phyloP scores from a whole-genome alignment of 2,888 invertebrate species.

The Maniola hyperantus region DNA sequence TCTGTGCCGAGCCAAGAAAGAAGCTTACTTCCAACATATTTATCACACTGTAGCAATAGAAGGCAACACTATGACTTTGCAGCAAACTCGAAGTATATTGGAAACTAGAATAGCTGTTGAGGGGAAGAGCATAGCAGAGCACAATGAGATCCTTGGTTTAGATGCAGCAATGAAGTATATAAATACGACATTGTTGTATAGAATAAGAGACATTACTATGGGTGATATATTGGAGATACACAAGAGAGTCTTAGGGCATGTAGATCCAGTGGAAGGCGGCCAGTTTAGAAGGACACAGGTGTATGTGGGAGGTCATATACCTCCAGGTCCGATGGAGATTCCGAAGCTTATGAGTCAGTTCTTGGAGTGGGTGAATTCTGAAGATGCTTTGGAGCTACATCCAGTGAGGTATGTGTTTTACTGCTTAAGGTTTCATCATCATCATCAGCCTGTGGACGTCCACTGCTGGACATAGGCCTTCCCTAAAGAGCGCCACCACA shows the following conservation, averaged over 20 bases:
- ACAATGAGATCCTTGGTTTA: conserved; percentile 97
- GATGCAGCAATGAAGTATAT: conserved; percentile 98
- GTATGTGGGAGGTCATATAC: conserved; percentile 97
- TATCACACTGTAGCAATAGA: conserved; percentile 99
- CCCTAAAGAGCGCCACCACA: no score
- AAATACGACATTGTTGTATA: conserved; percentile 89
- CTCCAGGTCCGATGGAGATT: conserved; percentile 93
- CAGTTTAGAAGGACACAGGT: conserved; percentile 94
- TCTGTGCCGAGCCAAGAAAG: conserved; percentile 93
- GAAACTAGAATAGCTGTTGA: conserved; percentile 91
- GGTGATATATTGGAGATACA: conserved; percentile 96
- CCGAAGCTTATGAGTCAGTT: conserved; percentile 92
- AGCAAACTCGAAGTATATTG: conserved; percentile 94
- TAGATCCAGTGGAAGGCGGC: conserved; percentile 96
- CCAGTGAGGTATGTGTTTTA: conserved; percentile 86
- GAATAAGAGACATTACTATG: conserved; percentile 89
- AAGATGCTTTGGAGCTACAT: conserved; percentile 92
- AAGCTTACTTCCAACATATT: conserved; percentile 97
- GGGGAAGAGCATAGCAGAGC: conserved; percentile 97
- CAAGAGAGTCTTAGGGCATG: conserved; percentile 95
- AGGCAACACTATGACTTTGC: conserved; percentile 97
- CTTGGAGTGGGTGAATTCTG: conserved; percentile 96
- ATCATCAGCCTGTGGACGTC: no score
- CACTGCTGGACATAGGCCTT: no score
- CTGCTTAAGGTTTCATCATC: neutral